Evolutionary conservation across 1,140 invertebrate genomes (phyloP).

Genomic region (Stegodyphus mimosarum): DNA sequence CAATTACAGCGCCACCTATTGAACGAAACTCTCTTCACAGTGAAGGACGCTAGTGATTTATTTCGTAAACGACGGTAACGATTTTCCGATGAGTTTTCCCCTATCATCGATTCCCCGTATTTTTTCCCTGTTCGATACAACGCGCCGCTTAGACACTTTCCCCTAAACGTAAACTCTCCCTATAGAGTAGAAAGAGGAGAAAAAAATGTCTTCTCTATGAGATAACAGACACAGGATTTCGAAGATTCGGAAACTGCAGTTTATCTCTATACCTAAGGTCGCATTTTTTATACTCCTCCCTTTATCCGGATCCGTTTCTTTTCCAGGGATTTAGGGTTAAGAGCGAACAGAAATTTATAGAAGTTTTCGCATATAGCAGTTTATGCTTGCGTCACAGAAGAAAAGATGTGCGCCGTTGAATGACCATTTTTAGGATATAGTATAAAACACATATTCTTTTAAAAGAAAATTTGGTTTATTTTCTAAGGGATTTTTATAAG

Average conservation of each 20-base stretch:
- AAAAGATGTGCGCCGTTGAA: no score
- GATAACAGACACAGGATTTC: slow-evolving; percentile 34
- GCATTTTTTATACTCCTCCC: slow-evolving; percentile 9
- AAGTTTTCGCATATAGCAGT: no score
- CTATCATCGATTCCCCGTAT: slow-evolving; percentile 28
- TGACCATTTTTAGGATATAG: no score
- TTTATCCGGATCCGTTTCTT: no score
- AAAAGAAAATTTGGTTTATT: no score
- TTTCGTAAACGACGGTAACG: slow-evolving; percentile 38
- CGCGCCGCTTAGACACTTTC: slow-evolving; percentile 24
- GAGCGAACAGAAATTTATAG: no score
- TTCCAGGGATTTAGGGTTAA: no score
- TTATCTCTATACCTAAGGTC: slow-evolving; percentile 35
- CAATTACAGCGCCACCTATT: slow-evolving; percentile 6
- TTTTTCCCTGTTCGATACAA: slow-evolving; percentile 21
- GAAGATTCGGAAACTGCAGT: background rate
- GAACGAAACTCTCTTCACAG: slow-evolving; percentile 3
- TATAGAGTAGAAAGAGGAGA: slow-evolving; percentile 8
- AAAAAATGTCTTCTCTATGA: slow-evolving; percentile 6
- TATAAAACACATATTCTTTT: no score
- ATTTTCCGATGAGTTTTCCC: slow-evolving; percentile 45
- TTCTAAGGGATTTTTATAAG: no score
- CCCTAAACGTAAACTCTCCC: slow-evolving; percentile 22
- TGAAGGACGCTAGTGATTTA: slow-evolving; percentile 25
- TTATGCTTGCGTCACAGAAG: no score